Conservation (phyloP, 2,797 vertebrate genomes). For the Sebastes hubbsi region DNA sequence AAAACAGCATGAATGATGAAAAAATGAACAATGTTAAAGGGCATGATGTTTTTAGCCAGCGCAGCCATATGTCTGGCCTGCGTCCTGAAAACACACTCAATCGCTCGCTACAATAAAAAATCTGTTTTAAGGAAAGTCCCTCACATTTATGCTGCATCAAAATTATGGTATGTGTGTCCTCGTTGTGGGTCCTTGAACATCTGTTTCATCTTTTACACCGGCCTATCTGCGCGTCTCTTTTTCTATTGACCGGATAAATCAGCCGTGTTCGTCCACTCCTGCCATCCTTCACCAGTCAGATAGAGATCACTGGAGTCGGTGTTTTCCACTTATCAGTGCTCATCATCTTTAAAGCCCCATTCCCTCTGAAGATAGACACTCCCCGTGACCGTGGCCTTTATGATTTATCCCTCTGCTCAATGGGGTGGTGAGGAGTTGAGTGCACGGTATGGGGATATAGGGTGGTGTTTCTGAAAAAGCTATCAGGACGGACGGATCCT, state of each 20-base stretch:
- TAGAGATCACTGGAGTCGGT: conserved; percentile 36
- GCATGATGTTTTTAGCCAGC: conserved; percentile 22
- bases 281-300: conserved; percentile 40
- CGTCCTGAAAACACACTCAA: conserved; percentile 19
- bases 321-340: conserved; percentile 45
- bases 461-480: conserved; percentile 13
- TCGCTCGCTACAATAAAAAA: conserved; percentile 13
- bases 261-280: conserved; percentile 11
- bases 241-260: conserved; percentile 41
- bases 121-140: conserved; percentile 45
- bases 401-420: conserved; percentile 50
- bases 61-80: conserved; percentile 41
- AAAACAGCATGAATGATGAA: conserved; percentile 19
- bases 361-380: conserved; percentile 25
- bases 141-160: conserved; percentile 2
- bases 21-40: conserved; percentile 30
- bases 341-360: conserved; percentile 46
- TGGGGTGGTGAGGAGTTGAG: background rate
- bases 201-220: conserved; percentile 33
- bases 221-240: conserved; percentile 1
- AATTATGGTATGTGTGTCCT: background rate
- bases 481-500: conserved; percentile 36
- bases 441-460: background rate
- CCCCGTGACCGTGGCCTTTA: background rate
- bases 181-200: conserved; percentile 17